A percentile compares a stretch with the other conserved stretches of the same genome.
Conservation (phyloP, 1,140 invertebrate genomes). For the Neodiprion virginianus region DNA sequence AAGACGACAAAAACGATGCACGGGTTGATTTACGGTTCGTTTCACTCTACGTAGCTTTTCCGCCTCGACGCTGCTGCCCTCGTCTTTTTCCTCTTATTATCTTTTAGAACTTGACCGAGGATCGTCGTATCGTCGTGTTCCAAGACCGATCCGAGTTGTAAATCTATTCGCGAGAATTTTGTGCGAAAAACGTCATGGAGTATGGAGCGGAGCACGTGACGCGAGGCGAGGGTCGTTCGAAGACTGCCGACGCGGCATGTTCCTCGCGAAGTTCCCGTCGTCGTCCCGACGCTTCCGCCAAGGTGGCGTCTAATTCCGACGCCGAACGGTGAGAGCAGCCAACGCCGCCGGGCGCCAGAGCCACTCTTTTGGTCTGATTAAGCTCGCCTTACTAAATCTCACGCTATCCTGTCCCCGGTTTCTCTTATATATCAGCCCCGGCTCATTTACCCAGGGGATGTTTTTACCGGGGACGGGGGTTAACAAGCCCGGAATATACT, state of each 20-base stretch:
- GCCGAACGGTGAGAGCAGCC: neutral
- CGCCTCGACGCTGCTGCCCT: too few relatives aligned
- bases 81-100: too few relatives aligned
- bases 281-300: constrained; percentile 29
- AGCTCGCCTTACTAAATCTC: constrained; percentile 20
- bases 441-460: neutral
- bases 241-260: neutral
- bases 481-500: neutral
- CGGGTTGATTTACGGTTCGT: too few relatives aligned
- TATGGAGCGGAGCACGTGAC: neutral
- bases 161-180: too few relatives aligned
- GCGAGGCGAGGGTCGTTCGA: neutral
- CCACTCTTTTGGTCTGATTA: constrained; percentile 13
- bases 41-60: neutral
- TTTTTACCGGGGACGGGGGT: neutral
- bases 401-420: neutral
- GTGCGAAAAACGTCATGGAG: too few relatives aligned
- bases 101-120: too few relatives aligned
- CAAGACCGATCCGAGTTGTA: too few relatives aligned
- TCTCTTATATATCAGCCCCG: constrained; percentile 1
- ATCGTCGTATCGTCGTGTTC: too few relatives aligned
- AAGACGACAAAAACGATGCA: too few relatives aligned
- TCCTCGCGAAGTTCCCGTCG: constrained; percentile 25
- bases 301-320: constrained; percentile 32
- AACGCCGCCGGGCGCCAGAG: neutral